These are phyloP conservation scores for Coluber constrictor DNA, from an alignment of 2,797 vertebrate genomes.

Conservation along the genomic window DNA sequence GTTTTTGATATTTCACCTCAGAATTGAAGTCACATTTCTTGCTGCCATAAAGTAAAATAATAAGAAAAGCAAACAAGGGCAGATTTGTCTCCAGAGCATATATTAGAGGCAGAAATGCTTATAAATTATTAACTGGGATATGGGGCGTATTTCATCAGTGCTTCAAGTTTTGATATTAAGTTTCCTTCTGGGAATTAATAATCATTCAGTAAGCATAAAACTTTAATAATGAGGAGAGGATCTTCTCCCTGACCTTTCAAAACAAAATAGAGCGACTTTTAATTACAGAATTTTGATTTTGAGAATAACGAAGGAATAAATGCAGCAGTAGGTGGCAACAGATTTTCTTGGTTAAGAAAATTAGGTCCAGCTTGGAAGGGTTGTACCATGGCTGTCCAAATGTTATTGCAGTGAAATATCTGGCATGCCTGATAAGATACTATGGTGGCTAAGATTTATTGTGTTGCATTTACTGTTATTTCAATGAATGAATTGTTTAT, in stretches of 20 bases:
- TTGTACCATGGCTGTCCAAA: background rate
- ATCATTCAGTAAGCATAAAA: constrained; percentile 45
- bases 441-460: background rate
- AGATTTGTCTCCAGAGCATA: constrained; percentile 21
- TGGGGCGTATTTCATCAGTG: constrained; percentile 30
- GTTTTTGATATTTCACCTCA: constrained; percentile 43
- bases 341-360: background rate
- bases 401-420: background rate
- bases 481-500: background rate
- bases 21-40: constrained; percentile 21
- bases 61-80: background rate
- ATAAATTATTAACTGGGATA: constrained; percentile 12
- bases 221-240: constrained; percentile 30
- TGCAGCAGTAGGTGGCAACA: background rate
- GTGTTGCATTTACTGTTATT: background rate
- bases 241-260: constrained; percentile 31
- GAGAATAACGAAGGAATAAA: background rate
- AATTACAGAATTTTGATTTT: constrained; percentile 18
- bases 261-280: constrained; percentile 35
- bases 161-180: constrained; percentile 33
- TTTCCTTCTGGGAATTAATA: constrained; percentile 50
- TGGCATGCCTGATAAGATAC: background rate
- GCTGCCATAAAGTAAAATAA: background rate
- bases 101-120: constrained; percentile 25
- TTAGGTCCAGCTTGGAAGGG: background rate